A percentile compares a stretch with the other conserved stretches of the same genome.
Evolutionary conservation across 2,113 vertebrate genomes (phyloP).

Genomic region (Cercocebus atys): DNA sequence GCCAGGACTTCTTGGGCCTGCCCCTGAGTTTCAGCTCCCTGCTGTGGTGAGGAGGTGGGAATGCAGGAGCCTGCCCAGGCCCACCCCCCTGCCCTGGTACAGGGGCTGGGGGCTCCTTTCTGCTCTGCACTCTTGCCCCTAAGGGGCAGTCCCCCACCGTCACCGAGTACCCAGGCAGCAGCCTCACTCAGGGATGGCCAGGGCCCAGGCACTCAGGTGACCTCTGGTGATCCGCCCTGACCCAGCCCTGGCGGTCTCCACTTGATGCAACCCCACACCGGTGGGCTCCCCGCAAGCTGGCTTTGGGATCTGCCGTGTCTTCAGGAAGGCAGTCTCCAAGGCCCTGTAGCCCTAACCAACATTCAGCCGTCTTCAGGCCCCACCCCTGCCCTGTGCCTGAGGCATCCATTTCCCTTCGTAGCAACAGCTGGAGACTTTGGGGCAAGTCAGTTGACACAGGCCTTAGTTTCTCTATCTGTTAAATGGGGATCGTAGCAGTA

Average conservation of each 20-base stretch:
- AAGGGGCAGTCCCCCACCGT: background rate
- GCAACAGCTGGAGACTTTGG: background rate
- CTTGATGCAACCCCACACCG: background rate
- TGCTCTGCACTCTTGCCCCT: background rate
- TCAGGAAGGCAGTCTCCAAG: background rate
- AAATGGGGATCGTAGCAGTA: background rate
- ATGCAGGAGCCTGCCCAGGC: accelerated
- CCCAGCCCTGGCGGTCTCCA: background rate
- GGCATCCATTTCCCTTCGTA: background rate
- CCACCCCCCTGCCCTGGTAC: background rate
- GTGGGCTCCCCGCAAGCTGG: background rate
- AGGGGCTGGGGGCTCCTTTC: background rate
- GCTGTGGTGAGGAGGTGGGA: background rate
- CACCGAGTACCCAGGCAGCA: background rate
- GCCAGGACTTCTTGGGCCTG: background rate
- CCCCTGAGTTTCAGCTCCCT: background rate
- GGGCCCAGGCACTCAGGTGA: background rate
- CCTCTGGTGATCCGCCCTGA: background rate
- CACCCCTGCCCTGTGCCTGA: background rate
- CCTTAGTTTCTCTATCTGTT: background rate
- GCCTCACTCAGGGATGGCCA: background rate
- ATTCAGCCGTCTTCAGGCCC: background rate
- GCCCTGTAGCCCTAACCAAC: background rate
- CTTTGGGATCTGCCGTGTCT: background rate
- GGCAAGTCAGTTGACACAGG: too few species aligned